Evolutionary conservation across 2,797 vertebrate species (phyloP).

Genomic region (Hybognathus amarus): DNA sequence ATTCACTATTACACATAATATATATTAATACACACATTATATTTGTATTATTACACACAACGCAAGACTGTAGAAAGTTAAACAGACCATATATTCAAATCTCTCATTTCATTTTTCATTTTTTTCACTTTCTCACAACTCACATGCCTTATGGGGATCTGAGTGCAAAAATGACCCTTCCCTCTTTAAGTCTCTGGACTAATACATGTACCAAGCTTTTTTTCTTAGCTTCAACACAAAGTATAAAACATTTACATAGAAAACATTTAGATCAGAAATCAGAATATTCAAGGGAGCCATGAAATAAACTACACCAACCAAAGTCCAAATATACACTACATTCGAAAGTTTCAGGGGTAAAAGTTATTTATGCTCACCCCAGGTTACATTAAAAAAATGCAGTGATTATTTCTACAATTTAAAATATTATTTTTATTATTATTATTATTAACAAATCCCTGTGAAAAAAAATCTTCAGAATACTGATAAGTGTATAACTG

Average conservation of each 20-base stretch:
- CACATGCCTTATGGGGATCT: neutral
- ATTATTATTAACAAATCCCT: no score
- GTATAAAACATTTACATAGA: neutral
- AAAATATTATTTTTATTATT: neutral
- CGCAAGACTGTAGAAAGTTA: neutral
- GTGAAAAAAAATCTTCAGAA: no score
- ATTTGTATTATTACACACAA: neutral
- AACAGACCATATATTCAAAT: neutral
- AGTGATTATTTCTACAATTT: neutral
- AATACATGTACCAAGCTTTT: neutral
- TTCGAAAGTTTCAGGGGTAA: neutral
- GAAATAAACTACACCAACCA: neutral
- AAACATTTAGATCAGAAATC: neutral
- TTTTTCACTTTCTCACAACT: neutral
- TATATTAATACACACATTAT: neutral
- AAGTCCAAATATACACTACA: neutral
- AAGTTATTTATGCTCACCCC: neutral
- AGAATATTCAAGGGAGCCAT: neutral
- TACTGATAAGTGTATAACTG: no score
- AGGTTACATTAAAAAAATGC: neutral
- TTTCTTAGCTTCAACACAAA: neutral
- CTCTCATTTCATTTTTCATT: neutral
- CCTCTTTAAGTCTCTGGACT: neutral
- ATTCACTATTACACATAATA: neutral
- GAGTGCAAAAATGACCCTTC: neutral